phyloP scores from a whole-genome alignment of 1,140 invertebrate genomes.

The Euura saliciscinereae region DNA sequence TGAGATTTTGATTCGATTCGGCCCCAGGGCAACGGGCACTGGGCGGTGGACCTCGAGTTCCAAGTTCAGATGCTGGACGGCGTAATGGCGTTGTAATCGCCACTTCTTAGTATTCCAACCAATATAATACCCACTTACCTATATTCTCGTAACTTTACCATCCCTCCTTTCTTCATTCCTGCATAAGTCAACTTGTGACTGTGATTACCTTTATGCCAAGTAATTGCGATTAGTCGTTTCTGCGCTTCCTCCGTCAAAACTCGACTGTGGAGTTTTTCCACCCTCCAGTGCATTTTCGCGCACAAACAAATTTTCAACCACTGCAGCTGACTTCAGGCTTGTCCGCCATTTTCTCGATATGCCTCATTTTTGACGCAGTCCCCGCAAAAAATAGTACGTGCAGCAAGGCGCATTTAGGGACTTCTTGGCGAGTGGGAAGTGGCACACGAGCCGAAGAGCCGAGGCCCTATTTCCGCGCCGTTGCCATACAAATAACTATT shows the following conservation, averaged over 20 bases:
- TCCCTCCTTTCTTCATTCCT: neutral
- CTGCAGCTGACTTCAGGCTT: neutral
- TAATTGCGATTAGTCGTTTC: neutral
- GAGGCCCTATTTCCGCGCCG: no score
- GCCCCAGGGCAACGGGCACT: neutral
- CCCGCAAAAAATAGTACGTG: no score
- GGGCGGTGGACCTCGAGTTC: neutral
- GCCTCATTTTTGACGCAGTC: no score
- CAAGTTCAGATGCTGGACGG: constrained; percentile 1
- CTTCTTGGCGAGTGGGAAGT: no score
- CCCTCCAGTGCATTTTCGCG: no score
- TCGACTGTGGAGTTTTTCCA: no score
- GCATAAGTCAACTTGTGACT: neutral
- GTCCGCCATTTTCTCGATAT: neutral
- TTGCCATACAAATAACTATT: no score
- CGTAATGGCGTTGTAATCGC: constrained; percentile 6
- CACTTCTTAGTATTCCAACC: neutral
- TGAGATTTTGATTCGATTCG: constrained; percentile 7
- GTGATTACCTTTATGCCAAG: neutral
- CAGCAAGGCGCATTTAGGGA: no score
- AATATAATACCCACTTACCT: neutral
- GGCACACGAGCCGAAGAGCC: no score
- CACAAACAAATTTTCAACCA: neutral
- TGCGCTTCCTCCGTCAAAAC: neutral
- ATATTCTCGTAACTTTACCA: neutral